A percentile compares a stretch with the other conserved stretches of the same genome.
Conservation (phyloP, 2,888 invertebrate species). For the Mycogona germanica region DNA sequence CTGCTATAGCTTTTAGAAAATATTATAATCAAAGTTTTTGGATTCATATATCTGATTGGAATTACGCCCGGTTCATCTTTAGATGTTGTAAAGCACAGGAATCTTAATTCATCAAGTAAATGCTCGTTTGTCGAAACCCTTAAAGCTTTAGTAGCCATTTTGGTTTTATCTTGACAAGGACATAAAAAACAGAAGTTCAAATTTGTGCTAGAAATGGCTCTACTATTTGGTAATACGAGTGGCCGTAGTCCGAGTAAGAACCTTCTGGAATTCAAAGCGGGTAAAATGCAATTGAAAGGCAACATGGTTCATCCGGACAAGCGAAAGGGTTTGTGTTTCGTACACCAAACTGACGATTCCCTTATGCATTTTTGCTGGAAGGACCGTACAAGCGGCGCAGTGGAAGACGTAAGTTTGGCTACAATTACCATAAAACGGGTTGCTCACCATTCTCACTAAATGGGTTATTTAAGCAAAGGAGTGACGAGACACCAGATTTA, state of each 20-base stretch:
- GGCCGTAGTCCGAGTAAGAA: constrained; percentile 72
- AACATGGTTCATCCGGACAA: constrained; percentile 90
- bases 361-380: constrained; percentile 99
- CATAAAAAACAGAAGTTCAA: no score
- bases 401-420: constrained; percentile 63
- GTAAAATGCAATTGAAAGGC: constrained; percentile 88
- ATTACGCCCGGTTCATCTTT: neutral
- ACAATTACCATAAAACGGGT: neutral
- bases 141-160: no score
- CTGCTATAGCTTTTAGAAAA: neutral
- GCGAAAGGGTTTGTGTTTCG: constrained; percentile 85
- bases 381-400: constrained; percentile 79
- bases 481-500: no score
- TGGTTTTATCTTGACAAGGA: no score
- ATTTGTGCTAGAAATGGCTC: constrained; percentile 17
- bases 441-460: neutral
- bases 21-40: neutral
- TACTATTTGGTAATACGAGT: constrained; percentile 57
- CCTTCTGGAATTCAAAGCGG: constrained; percentile 86
- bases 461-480: neutral
- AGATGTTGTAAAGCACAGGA: neutral
- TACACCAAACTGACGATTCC: constrained; percentile 93
- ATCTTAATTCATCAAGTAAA: no score
- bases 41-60: neutral
- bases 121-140: no score